These are phyloP conservation scores for Tyrophagus putrescentiae DNA, from an alignment of 1,140 invertebrate genomes.

Conservation along the genomic window DNA sequence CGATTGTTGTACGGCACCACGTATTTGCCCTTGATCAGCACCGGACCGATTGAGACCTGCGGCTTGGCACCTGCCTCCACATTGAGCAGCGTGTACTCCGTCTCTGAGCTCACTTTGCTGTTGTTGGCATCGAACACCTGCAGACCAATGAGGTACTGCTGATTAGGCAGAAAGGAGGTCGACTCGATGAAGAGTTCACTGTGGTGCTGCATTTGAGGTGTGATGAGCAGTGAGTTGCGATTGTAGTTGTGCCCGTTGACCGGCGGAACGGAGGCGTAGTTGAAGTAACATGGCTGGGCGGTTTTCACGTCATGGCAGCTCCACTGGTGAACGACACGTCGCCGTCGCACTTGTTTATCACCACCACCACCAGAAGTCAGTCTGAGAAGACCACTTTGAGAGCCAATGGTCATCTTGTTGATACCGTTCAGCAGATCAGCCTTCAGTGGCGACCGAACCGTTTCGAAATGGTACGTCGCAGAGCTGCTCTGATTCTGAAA, in stretches of 20 bases:
- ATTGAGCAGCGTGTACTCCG: conserved; percentile 21
- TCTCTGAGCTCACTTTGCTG: conserved; percentile 19
- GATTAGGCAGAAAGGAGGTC: conserved; percentile 22
- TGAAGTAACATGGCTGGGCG: conserved; percentile 21
- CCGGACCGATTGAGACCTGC: conserved; percentile 22
- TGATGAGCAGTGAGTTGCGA: conserved; percentile 20
- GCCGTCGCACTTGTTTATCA: neutral
- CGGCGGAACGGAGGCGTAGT: neutral
- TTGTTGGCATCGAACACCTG: conserved; percentile 27
- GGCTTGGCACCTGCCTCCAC: conserved; percentile 25
- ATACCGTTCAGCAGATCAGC: conserved; percentile 16
- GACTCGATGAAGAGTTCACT: conserved; percentile 4
- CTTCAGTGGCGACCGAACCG: conserved; percentile 8
- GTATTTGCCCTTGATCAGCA: conserved; percentile 20
- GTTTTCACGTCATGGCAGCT: conserved; percentile 24
- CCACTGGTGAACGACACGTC: conserved; percentile 25
- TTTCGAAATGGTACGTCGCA: conserved; percentile 9
- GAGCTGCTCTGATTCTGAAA: conserved; percentile 16
- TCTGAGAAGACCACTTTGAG: conserved; percentile 17
- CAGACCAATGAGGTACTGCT: conserved; percentile 23
- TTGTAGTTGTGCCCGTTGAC: neutral
- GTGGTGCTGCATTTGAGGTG: conserved; percentile 18
- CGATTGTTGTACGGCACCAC: conserved; percentile 17
- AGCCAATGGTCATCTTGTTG: conserved; percentile 17
- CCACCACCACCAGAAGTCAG: neutral